Evolutionary conservation across 2,797 vertebrate species (phyloP).

Genomic region (Anabacerthia variegaticeps): DNA sequence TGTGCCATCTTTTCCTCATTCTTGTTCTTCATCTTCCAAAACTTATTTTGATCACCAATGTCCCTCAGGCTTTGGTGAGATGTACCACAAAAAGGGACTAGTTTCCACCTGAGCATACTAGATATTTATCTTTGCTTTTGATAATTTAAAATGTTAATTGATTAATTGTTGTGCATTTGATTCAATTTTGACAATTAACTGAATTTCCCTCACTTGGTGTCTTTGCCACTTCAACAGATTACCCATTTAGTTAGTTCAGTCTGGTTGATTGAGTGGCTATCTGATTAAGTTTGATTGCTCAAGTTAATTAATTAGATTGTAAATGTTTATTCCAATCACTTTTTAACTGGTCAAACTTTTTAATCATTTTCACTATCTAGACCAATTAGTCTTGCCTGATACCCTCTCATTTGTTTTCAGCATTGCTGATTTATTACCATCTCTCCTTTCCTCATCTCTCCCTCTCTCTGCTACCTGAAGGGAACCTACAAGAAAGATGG

Average conservation of each 20-base stretch:
- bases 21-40: not conserved
- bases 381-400: conserved; percentile 15
- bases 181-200: conserved; percentile 21
- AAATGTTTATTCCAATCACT: conserved; percentile 43
- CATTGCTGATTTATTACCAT: not conserved
- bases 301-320: conserved; percentile 36
- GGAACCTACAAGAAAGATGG: not conserved
- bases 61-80: not conserved
- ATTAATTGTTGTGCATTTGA: not conserved
- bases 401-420: not conserved
- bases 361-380: not conserved
- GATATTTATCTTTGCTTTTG: not conserved
- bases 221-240: not conserved
- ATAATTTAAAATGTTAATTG: not conserved
- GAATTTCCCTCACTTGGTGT: not conserved
- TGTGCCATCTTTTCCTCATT: not conserved
- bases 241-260: not conserved
- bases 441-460: not conserved
- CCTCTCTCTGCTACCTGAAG: not conserved
- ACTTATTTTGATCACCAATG: not conserved
- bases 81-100: not conserved
- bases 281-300: conserved; percentile 29
- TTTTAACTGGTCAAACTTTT: conserved; percentile 18
- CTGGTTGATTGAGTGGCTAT: conserved; percentile 3
- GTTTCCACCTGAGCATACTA: not conserved